phyloP scores from a whole-genome alignment of 2,113 vertebrate species.

The Oxyruncus cristatus region DNA sequence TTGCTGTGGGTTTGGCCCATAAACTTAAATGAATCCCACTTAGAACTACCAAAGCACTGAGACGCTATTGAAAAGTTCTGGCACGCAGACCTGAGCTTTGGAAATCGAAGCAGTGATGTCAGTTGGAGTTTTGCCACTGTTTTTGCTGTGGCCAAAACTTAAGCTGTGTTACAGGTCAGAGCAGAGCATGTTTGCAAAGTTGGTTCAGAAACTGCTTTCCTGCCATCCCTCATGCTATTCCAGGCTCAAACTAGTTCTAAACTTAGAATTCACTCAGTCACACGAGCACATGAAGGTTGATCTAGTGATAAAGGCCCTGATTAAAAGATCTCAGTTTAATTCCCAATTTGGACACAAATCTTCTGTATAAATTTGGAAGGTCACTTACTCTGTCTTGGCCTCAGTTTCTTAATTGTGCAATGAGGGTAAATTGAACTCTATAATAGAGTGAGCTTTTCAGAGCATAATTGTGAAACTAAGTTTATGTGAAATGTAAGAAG shows the following conservation, averaged over 20 bases:
- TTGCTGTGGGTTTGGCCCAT: background rate
- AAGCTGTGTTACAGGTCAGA: conserved; percentile 34
- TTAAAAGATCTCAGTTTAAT: background rate
- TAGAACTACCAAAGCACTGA: background rate
- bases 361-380: background rate
- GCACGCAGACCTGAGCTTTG: background rate
- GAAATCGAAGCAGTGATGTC: conserved; percentile 19
- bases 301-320: background rate
- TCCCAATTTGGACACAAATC: conserved; percentile 15
- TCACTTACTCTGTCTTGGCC: background rate
- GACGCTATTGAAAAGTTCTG: background rate
- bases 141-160: background rate
- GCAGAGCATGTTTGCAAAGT: conserved; percentile 2
- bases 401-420: background rate
- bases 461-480: background rate
- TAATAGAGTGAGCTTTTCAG: background rate
- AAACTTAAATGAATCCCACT: background rate
- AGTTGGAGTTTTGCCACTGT: background rate
- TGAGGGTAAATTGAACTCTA: background rate
- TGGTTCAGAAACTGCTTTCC: conserved; percentile 12
- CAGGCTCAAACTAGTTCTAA: conserved; percentile 26
- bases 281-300: background rate
- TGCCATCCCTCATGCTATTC: conserved; percentile 12
- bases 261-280: conserved; percentile 7
- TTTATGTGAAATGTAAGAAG: background rate